A percentile compares a stretch with the other conserved stretches of the same genome.
phyloP scores from a whole-genome alignment of 2,888 invertebrate species.

The Gymnocheta viridis region DNA sequence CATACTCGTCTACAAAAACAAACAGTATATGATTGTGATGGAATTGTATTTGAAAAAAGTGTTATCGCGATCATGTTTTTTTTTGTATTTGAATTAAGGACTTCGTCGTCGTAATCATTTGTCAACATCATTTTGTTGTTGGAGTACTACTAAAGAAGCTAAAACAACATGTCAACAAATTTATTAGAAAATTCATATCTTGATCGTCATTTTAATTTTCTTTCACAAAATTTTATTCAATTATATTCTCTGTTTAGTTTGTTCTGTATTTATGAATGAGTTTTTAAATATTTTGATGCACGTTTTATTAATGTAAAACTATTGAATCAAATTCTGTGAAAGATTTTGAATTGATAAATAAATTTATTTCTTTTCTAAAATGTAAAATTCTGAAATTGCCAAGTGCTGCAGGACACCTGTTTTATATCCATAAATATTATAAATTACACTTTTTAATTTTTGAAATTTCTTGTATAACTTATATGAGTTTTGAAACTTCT shows the following conservation, averaged over 20 bases:
- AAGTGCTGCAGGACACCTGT: conserved; percentile 9
- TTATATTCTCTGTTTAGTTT: background rate
- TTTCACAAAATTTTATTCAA: conserved; percentile 18
- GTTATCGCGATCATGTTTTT: conserved; percentile 40
- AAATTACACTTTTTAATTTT: too few relatives aligned
- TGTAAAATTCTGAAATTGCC: background rate
- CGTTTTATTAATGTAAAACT: background rate
- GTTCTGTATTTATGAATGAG: conserved; percentile 27
- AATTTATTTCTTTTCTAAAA: background rate
- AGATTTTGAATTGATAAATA: conserved; percentile 29
- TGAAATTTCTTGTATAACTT: too few relatives aligned
- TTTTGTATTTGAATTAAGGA: conserved; percentile 35
- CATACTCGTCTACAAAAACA: background rate
- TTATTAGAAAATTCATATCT: conserved; percentile 55
- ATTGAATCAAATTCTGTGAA: conserved; percentile 21
- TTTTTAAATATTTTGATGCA: background rate
- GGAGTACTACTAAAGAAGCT: conserved; percentile 59
- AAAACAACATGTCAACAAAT: conserved; percentile 66
- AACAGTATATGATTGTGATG: background rate
- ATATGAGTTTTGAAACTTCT: too few relatives aligned
- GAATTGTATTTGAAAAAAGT: conserved; percentile 23
- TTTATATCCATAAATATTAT: background rate
- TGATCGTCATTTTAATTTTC: conserved; percentile 9
- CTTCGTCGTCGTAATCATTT: conserved; percentile 42
- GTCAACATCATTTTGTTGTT: conserved; percentile 42